Evolutionary conservation across 2,888 invertebrate species (phyloP).

Genomic region (Escarpia spicata): DNA sequence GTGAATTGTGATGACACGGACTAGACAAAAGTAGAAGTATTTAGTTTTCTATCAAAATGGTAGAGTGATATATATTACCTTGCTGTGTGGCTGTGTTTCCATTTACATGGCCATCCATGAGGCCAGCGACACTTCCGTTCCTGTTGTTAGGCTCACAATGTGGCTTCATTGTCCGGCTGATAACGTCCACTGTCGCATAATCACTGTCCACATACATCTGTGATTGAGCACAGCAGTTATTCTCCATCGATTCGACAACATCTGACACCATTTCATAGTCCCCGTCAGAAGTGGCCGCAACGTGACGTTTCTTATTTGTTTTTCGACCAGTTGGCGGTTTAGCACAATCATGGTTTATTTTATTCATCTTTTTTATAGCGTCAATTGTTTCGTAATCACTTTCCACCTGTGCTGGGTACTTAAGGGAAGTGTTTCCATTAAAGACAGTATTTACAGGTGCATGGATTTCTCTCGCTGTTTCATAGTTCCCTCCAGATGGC

Average conservation of each 20-base stretch:
- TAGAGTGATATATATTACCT: neutral
- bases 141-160: neutral
- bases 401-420: neutral
- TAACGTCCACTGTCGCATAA: neutral
- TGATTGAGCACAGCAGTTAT: neutral
- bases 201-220: neutral
- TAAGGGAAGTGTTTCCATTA: neutral
- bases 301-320: neutral
- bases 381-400: neutral
- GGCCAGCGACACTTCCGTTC: neutral
- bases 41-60: too few relatives aligned
- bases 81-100: neutral
- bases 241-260: neutral
- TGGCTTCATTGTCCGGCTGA: neutral
- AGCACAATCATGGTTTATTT: neutral
- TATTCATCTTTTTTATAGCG: neutral
- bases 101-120: neutral
- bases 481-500: neutral
- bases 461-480: neutral
- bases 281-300: neutral
- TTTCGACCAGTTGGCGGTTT: neutral
- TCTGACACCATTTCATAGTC: neutral
- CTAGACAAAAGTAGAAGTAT: too few relatives aligned
- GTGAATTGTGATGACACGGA: too few relatives aligned
- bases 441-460: neutral